Percentiles rank a stretch among this genome's conserved stretches.
Conservation (phyloP, 2,113 vertebrate genomes). For the Syrmaticus mikado region DNA sequence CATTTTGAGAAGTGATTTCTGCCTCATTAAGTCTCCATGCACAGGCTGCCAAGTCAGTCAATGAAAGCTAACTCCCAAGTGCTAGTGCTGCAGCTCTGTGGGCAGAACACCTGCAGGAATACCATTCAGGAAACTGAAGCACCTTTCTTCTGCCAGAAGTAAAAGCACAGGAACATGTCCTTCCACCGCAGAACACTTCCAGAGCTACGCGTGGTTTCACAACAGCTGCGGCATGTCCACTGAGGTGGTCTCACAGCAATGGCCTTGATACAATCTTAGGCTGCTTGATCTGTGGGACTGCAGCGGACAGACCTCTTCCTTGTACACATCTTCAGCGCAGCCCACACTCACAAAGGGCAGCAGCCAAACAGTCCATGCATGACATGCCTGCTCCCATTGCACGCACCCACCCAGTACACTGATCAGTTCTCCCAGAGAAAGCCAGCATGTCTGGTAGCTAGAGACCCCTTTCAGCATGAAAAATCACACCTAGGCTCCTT, state of each 20-base stretch:
- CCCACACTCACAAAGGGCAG: background rate
- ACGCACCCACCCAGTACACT: background rate
- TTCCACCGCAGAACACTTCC: background rate
- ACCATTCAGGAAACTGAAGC: background rate
- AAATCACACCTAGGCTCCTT: background rate
- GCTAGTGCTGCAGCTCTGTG: no score
- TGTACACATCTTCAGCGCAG: background rate
- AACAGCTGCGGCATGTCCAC: background rate
- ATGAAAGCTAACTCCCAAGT: background rate
- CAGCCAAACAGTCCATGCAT: background rate
- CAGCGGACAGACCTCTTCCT: background rate
- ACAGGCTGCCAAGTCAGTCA: background rate
- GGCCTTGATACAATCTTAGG: background rate
- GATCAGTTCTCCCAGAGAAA: background rate
- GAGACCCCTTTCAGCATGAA: background rate
- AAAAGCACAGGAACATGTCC: background rate
- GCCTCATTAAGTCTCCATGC: background rate
- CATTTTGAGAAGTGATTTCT: background rate
- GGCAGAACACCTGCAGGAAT: fast-evolving
- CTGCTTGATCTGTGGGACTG: background rate
- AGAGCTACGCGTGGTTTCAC: background rate
- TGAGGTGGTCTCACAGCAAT: no score
- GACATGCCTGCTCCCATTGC: background rate
- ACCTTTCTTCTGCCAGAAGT: background rate
- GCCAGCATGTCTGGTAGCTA: background rate